Evolutionary conservation across 2,113 vertebrate genomes (phyloP), one percentile per base, ranked within the genome.

Genomic region (Podilymbus podiceps): DNA sequence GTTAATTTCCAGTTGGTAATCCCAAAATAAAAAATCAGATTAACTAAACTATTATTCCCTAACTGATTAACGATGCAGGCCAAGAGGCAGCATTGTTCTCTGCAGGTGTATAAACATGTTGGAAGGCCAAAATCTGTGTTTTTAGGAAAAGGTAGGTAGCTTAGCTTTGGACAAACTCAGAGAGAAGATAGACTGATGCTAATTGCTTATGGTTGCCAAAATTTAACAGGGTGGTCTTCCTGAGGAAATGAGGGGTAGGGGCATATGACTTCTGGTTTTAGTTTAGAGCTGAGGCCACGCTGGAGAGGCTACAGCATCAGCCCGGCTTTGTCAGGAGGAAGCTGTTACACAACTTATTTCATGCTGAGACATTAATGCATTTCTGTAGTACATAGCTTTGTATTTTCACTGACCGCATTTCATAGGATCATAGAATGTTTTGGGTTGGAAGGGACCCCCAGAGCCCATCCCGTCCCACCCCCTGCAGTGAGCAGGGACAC

Each of bases 261-360:
- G 5, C 1, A 1, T 3, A 24, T 17, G 49, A 31, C 7, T 47
- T 67, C 18, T 69, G 71, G 53, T 12, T 18, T 0, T 0, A 3
- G 21, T 25, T 35, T 23, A 28, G 58, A 69, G 50, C 15, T 87
- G 60, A 21, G 40, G 25, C 87, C 10, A 1, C 10, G 16, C 47
- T 35, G 59, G n/a, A 69, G 44, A 47, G 42, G 47, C 22, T 18
- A 10, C 50, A n/a, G 58, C 58, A 24, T 18, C 42, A 77, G 59
- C 25, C 38, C 31, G 24, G 28, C 23, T 78, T 44, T 56, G 30
- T 35, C 49, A 68, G 69, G 52, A 12, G 58, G 42, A 68, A 44
- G 23, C 4, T 69, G 35, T 6, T 42, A 21, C 44, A 9, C n/a
- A 58, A 62, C 71, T 81, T 33, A 10, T 40, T 69, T 12, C 79